Evolutionary conservation across 2,888 invertebrate genomes (phyloP).

Genomic region (Augiades crinisus): DNA sequence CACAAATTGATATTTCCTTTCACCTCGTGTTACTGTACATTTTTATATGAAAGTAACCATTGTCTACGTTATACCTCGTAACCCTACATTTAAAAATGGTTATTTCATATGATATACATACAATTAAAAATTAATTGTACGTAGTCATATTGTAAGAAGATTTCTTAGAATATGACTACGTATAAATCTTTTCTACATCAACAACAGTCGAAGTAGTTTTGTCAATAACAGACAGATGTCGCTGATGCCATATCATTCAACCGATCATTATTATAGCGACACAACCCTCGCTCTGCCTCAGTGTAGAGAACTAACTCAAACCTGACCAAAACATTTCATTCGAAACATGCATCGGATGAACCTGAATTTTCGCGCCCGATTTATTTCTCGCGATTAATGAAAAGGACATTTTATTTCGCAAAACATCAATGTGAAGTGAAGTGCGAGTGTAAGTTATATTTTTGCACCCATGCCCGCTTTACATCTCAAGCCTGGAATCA

Average conservation of each 20-base stretch:
- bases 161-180: no score
- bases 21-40: no score
- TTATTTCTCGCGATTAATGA: constrained; percentile 45
- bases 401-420: constrained; percentile 37
- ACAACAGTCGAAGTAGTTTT: background rate
- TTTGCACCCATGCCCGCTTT: constrained; percentile 68
- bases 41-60: no score
- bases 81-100: no score
- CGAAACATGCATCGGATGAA: constrained; percentile 56
- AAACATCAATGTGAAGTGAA: constrained; percentile 57
- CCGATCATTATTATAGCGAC: constrained; percentile 58
- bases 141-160: no score
- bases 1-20: no score
- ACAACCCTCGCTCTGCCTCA: constrained; percentile 32
- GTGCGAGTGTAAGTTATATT: constrained; percentile 40
- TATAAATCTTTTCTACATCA: no score
- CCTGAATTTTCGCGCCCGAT: constrained; percentile 64
- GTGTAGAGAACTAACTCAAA: constrained; percentile 30
- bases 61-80: no score
- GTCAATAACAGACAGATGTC: constrained; percentile 28
- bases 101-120: no score
- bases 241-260: constrained; percentile 27
- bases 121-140: no score
- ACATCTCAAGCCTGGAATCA: constrained; percentile 75
- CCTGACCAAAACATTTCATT: constrained; percentile 65